Conservation (phyloP, 2,113 vertebrate species). For the Plotosus lineatus region DNA sequence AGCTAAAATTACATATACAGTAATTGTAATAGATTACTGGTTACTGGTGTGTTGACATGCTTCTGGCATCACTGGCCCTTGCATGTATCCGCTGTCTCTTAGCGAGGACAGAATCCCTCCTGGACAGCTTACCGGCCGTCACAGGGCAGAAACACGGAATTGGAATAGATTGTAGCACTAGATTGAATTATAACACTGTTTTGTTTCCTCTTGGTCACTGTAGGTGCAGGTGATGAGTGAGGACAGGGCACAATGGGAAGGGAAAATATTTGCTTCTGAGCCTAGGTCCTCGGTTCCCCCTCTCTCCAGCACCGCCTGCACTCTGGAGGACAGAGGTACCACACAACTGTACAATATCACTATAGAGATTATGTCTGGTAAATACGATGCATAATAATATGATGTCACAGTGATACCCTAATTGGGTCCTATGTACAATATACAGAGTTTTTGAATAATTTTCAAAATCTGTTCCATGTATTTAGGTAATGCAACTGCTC, state of each 20-base stretch:
- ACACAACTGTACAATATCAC: background rate
- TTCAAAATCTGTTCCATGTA: background rate
- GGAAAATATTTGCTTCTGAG: constrained; percentile 69
- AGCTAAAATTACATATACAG: too few relatives aligned
- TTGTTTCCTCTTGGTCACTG: constrained; percentile 7
- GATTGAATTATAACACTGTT: background rate
- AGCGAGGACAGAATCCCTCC: too few relatives aligned
- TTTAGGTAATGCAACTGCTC: constrained; percentile 69
- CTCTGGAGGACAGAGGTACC: constrained; percentile 70
- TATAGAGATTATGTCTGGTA: too few relatives aligned
- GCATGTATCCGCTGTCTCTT: too few relatives aligned
- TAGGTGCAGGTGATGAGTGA: constrained; percentile 73
- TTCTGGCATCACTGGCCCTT: too few relatives aligned
- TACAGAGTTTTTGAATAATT: background rate
- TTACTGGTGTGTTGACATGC: too few relatives aligned
- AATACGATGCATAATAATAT: background rate
- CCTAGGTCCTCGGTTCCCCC: constrained; percentile 68
- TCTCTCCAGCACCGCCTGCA: constrained; percentile 70
- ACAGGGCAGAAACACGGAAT: too few relatives aligned
- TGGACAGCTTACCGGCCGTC: too few relatives aligned
- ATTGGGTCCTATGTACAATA: background rate
- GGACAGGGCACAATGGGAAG: constrained; percentile 69
- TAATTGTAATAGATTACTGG: too few relatives aligned
- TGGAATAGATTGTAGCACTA: background rate
- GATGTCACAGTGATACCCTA: background rate